Percentiles rank a stretch among this genome's conserved stretches.
These are phyloP conservation scores for Onthophagus taurus DNA, from an alignment of 1,140 invertebrate species.

Conservation along the genomic window DNA sequence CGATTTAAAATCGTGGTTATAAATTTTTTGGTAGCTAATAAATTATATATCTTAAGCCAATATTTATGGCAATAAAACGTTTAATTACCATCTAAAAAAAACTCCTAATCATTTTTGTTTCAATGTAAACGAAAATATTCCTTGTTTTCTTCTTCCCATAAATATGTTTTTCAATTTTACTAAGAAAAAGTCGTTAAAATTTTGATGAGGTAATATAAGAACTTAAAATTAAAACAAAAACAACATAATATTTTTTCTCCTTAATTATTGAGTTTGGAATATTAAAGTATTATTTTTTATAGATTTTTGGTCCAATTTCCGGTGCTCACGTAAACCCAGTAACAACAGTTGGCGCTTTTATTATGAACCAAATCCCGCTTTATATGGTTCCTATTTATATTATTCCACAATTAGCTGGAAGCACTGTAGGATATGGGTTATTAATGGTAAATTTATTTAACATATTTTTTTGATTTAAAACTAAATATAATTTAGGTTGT, in stretches of 20 bases:
- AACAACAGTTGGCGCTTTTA: constrained; percentile 57
- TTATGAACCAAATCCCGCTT: constrained; percentile 53
- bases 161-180: no score
- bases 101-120: no score
- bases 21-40: no score
- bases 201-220: no score
- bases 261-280: no score
- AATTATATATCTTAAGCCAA: no score
- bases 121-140: no score
- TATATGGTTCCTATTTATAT: constrained; percentile 57
- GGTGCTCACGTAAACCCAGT: constrained; percentile 70
- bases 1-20: no score
- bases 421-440: constrained; percentile 53
- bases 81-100: no score
- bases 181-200: no score
- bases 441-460: constrained; percentile 39
- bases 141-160: no score
- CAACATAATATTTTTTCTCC: background rate
- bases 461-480: background rate
- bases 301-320: constrained; percentile 60
- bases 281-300: constrained; percentile 24
- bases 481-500: constrained; percentile 20
- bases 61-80: no score
- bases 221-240: background rate
- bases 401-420: constrained; percentile 59